Conservation (phyloP, 1,140 invertebrate species). For the Sweltsa coloradensis region DNA sequence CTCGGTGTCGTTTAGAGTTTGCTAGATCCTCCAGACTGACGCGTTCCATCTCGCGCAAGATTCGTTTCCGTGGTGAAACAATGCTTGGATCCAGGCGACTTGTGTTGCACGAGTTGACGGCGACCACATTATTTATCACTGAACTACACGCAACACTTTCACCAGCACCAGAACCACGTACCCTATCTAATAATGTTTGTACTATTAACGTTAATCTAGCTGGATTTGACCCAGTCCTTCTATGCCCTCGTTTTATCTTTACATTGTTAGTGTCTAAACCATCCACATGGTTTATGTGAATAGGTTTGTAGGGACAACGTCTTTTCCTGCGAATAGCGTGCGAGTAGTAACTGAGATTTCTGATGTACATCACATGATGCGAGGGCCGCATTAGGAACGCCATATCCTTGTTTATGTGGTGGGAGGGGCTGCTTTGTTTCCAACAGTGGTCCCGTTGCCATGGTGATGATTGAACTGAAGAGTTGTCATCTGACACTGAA, state of each 20-base stretch:
- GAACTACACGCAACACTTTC: conserved; percentile 8
- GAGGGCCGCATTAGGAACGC: conserved; percentile 46
- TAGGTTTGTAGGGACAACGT: conserved; percentile 13
- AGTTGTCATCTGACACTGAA: conserved; percentile 75
- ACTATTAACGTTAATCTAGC: conserved; percentile 14
- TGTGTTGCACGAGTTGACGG: conserved; percentile 18
- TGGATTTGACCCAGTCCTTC: conserved; percentile 2
- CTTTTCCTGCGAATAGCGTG: conserved; percentile 12
- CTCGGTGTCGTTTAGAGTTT: conserved; percentile 21
- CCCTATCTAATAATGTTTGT: conserved; percentile 20
- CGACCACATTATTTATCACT: neutral
- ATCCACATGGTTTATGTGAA: conserved; percentile 2
- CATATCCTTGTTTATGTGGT: conserved; percentile 56
- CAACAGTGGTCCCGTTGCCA: conserved; percentile 78
- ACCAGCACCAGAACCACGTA: conserved; percentile 11
- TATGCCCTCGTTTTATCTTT: conserved; percentile 3
- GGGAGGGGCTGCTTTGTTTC: conserved; percentile 64
- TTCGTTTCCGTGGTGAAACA: conserved; percentile 59
- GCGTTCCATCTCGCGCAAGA: conserved; percentile 56
- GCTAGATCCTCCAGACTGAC: conserved; percentile 50
- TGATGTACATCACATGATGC: conserved; percentile 11
- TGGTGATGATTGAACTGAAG: conserved; percentile 74
- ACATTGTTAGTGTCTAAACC: conserved; percentile 1
- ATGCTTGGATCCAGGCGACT: conserved; percentile 38
- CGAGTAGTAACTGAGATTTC: conserved; percentile 10